Evolutionary conservation across 2,113 vertebrate genomes (phyloP).

Genomic region (Cynoglossus semilaevis): DNA sequence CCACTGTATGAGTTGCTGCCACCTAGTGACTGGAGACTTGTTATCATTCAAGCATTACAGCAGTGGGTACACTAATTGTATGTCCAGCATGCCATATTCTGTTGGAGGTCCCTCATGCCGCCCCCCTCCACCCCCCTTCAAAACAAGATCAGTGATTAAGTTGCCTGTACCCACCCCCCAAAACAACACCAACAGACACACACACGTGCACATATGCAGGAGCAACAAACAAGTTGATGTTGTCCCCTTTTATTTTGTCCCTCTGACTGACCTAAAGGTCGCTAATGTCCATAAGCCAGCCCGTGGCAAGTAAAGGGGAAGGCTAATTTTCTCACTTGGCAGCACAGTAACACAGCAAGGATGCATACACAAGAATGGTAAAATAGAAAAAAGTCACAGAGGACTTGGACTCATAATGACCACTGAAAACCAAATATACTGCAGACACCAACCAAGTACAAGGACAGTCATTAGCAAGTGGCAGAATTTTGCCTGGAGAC

Average conservation of each 20-base stretch:
- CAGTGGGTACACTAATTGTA: too few species aligned
- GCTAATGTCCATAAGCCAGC: slow-evolving; percentile 51
- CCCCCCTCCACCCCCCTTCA: too few species aligned
- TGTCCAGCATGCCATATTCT: too few species aligned
- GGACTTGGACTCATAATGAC: not conserved
- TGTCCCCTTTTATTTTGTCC: slow-evolving; percentile 55
- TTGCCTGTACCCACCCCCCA: too few species aligned
- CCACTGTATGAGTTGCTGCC: too few species aligned
- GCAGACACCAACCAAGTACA: slow-evolving; percentile 32
- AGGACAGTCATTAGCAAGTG: slow-evolving; percentile 36
- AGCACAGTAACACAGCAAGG: slow-evolving; percentile 7
- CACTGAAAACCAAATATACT: not conserved
- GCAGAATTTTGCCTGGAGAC: slow-evolving; percentile 58
- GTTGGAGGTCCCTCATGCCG: too few species aligned
- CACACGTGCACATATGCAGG: slow-evolving; percentile 12
- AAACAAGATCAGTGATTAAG: too few species aligned
- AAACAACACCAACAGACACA: slow-evolving; percentile 11
- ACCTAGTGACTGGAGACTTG: too few species aligned
- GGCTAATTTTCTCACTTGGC: slow-evolving; percentile 34
- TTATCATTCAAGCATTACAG: too few species aligned
- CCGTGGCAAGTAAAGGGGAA: slow-evolving; percentile 33
- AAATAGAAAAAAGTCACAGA: not conserved
- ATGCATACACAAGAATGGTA: not conserved
- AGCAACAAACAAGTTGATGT: slow-evolving; percentile 26
- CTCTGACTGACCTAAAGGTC: slow-evolving; percentile 55